Base-by-base conservation (phyloP, 1,140 invertebrate species). In the Lepidostoma basale region DNA sequence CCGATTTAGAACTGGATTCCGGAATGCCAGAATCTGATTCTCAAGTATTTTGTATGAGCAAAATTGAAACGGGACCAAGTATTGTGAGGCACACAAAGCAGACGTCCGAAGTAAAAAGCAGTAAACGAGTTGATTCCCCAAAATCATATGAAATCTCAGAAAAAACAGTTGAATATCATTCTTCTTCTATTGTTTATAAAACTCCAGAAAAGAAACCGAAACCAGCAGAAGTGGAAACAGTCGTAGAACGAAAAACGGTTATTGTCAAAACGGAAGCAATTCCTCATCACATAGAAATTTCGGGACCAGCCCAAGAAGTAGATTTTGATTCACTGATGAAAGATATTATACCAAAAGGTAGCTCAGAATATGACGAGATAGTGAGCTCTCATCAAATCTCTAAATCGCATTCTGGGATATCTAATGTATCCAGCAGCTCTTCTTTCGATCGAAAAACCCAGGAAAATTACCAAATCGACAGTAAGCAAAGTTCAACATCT, bases 291-390 rank as follows among this genome's bases (percentile, higher is more conserved):
- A 14, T 33, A 8, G 33, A 62, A 20, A 10, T 44, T 20, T 16
- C 12, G 14, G 30, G 45, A 28, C 71, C 78, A 74, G 74, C 79
- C 71, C 76, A 81, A 67, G 80, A 83, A 70, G 77, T 79, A 25
- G 81, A 84, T 71, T 68, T 82, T 47, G 82, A 84, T 70, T 71
- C 74, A 3, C 45, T 73, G 44, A 36, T 60, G 25, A 65, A 47
- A 39, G 78, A 82, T 66, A 83, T 84, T 23, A 83, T 84, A 60
- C 79, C 78, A 30, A 68, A 76, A 45, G 81, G 78, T 20, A 75
- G 79, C 6, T 75, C 76, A 71, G 80, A 83, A 67, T 82, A 83
- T 73, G 79, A 83, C 77, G 81, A 84, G 76, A 79, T 73, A 23
- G 30, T 56, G 4, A 39, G 49, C 9, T 40, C 44, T 9, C 64